These are phyloP conservation scores for Pollenia angustigena DNA, from an alignment of 2,888 invertebrate genomes.

Conservation along the genomic window DNA sequence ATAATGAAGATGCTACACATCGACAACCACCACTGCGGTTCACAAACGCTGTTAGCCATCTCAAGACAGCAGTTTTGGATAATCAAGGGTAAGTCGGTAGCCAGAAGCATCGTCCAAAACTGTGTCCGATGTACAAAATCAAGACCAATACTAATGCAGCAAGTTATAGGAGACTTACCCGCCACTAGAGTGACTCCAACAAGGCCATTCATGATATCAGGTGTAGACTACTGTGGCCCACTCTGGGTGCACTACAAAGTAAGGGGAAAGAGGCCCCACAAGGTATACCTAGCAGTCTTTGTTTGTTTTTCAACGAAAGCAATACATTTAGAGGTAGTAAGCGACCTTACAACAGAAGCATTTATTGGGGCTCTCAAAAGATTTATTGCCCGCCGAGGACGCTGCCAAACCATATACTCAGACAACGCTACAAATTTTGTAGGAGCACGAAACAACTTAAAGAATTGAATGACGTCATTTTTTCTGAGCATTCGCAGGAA, in stretches of 20 bases:
- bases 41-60: slow-evolving; percentile 8
- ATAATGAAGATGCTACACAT: slow-evolving; percentile 3
- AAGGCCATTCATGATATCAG: background rate
- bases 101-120: slow-evolving; percentile 7
- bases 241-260: slow-evolving; percentile 28
- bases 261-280: slow-evolving; percentile 37
- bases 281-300: slow-evolving; percentile 25
- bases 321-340: slow-evolving; percentile 34
- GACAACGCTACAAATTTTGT: slow-evolving; percentile 40
- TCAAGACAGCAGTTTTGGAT: background rate
- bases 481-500: slow-evolving; percentile 26
- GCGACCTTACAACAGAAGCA: slow-evolving; percentile 31
- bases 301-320: slow-evolving; percentile 36
- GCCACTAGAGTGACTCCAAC: background rate
- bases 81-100: no score
- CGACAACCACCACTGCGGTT: slow-evolving; percentile 20
- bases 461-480: background rate
- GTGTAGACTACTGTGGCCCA: background rate
- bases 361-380: slow-evolving; percentile 34
- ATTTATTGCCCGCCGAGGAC: no score
- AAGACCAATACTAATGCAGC: background rate
- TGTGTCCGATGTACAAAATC: slow-evolving; percentile 18
- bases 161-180: background rate
- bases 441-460: slow-evolving; percentile 7
- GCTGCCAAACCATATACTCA: no score